Evolutionary conservation across 1,140 invertebrate species (phyloP).

Genomic region (Leptopilina clavipes): DNA sequence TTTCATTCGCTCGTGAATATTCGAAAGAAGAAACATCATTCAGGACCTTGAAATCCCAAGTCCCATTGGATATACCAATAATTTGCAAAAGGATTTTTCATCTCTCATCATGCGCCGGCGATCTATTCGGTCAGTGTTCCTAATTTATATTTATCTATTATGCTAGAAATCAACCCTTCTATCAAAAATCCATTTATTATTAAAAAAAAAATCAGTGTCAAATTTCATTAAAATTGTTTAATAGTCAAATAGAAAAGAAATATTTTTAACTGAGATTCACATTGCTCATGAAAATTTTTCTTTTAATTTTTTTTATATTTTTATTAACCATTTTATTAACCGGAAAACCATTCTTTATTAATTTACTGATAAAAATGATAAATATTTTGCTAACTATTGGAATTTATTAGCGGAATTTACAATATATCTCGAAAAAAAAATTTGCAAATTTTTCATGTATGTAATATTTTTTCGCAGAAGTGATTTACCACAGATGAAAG

Average conservation of each 20-base stretch:
- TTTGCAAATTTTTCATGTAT: too few relatives aligned
- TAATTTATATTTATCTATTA: neutral
- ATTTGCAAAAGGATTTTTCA: slow-evolving; percentile 32
- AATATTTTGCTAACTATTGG: too few relatives aligned
- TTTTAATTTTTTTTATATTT: too few relatives aligned
- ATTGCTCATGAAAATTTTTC: too few relatives aligned
- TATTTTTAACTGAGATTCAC: too few relatives aligned
- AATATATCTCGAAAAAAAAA: neutral
- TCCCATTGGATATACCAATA: slow-evolving; percentile 9
- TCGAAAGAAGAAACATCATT: slow-evolving; percentile 36
- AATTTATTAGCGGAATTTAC: neutral
- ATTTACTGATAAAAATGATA: too few relatives aligned
- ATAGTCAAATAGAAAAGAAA: too few relatives aligned
- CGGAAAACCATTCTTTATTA: too few relatives aligned
- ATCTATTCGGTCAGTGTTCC: slow-evolving; percentile 63
- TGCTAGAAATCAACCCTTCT: neutral
- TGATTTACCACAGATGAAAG: neutral
- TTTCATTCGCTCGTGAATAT: neutral
- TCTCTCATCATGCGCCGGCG: slow-evolving; percentile 65
- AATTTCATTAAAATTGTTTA: too few relatives aligned
- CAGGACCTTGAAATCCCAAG: slow-evolving; percentile 30
- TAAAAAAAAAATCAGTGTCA: too few relatives aligned
- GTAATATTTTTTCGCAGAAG: neutral
- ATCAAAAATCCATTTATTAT: neutral
- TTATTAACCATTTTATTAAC: too few relatives aligned